Base-by-base conservation (phyloP, 2,888 invertebrate species). In the Flexamia atlantica region DNA sequence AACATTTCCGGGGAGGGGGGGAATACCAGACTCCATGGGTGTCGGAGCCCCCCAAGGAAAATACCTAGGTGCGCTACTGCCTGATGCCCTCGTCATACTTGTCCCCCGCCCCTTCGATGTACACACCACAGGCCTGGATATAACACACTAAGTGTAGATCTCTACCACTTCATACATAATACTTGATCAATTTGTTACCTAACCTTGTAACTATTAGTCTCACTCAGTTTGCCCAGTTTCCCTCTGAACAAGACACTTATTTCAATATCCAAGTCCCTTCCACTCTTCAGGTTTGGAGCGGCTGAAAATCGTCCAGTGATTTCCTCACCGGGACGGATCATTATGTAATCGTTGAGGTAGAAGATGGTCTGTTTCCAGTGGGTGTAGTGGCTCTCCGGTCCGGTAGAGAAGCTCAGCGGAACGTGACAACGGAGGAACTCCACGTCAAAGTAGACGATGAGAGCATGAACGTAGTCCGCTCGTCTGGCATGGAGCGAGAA, bases 311-410 rank as follows among this genome's bases (percentile, higher is more conserved):
- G 94, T 32, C 99, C 99, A 76, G 93, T 94, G 84, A 99, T 95
- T 90, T 98, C 98, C 90, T 99, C 99, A 82, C 95, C 95, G 89
- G 97, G 97, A 90, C 99, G 99, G 40, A 97, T 98, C 0, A 99
- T 99, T 92, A 99, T 94, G 89, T 97, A 84, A 88, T 99, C 98
- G 89, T 98, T 96, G 88, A 99, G 95, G 90, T 99, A 99, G 92
- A 99, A 99, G 80, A 99, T 99, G 5, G 96, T 97, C 90, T 98
- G 98, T 90, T 99, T 99, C 99, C 99, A 99, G 91, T 99, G 99
- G 28, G 99, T 99, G 91, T 99, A 99, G 42, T 97, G 96, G 0
- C 97, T 96, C 90, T 99, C 99, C 0, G 99, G 99, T 0, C 97
- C 97, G 84, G 99, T 99, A 89, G 98, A 99, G 91, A 99, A 99